phyloP scores from a whole-genome alignment of 2,888 invertebrate species.

The Trachelus stipa region DNA sequence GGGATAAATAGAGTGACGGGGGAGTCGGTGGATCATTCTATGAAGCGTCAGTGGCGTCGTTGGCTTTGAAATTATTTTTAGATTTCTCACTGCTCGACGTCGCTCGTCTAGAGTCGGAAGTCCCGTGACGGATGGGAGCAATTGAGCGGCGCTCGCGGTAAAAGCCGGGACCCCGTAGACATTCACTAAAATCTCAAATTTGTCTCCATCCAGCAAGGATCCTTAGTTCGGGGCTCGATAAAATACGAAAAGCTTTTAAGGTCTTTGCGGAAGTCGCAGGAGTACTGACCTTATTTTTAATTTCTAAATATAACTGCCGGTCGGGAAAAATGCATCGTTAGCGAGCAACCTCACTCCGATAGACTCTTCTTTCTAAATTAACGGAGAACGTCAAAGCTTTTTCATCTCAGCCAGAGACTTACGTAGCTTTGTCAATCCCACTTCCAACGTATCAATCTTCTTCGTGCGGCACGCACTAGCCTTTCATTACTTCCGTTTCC shows the following conservation, averaged over 20 bases:
- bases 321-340: not conserved
- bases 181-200: slow-evolving; percentile 43
- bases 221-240: slow-evolving; percentile 21
- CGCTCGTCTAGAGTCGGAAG: slow-evolving; percentile 36
- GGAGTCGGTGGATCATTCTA: not conserved
- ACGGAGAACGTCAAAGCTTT: not conserved
- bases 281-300: slow-evolving; percentile 41
- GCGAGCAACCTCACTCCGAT: not conserved
- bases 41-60: slow-evolving; percentile 27
- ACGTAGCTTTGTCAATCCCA: not conserved
- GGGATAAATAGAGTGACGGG: slow-evolving; percentile 2
- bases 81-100: slow-evolving; percentile 25
- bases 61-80: slow-evolving; percentile 43
- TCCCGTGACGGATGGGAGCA: slow-evolving; percentile 44
- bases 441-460: not conserved
- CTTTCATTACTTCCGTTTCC: not conserved
- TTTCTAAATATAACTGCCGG: slow-evolving; percentile 23
- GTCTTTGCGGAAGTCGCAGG: slow-evolving; percentile 27
- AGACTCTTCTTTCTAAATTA: not conserved
- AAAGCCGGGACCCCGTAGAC: slow-evolving; percentile 26
- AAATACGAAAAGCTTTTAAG: slow-evolving; percentile 44
- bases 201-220: slow-evolving; percentile 31
- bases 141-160: slow-evolving; percentile 39
- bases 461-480: not conserved
- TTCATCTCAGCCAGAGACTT: not conserved